Base-by-base conservation (phyloP, 2,888 invertebrate species). In the Apoda limacodes region DNA sequence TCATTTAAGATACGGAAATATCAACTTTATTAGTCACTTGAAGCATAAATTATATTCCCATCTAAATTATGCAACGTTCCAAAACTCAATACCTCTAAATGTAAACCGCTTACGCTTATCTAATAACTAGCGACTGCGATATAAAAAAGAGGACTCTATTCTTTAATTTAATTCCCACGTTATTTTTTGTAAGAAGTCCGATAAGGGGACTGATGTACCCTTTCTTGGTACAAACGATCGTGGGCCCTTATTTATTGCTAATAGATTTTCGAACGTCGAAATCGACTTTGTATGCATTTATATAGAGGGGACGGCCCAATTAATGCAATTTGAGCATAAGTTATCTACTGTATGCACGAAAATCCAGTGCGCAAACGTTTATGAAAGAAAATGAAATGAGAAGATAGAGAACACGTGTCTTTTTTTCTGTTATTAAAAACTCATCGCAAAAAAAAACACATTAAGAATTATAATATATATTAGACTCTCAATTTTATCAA, bases 121-220 rank as follows among this genome's bases (percentile, higher is more conserved):
- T 17, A 17, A 17, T 17, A 17, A 17, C 7, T 17, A 59, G 52
- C 54, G 51, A 52, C 53, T 53, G 52, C 60, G 60, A 57, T 59
- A 54, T 58, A 60, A 64, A 66, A 68, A 64, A 60, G 61, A 64
- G 60, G 53, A 68, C 60, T 64, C 65, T 64, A 66, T 74, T 71
- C 69, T 70, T 70, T 60, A 48, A 56, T 56, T 68, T 43, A 56
- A 65, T 78, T 80, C 78, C 75, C 78, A 80, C 78, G 75, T 66
- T 72, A 62, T 68, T 74, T 74, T 74, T 74, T 74, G 68, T 75
- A 59, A 60, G 58, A 55, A 61, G 55, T 52, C 46, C 68, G 74
- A 75, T 78, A 75, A 76, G 72, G 75, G 76, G 75, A 71, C 65
- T 64, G 58, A 61, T 61, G 58, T 70, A 74, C 76, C 78, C 76